Evolutionary conservation across 2,797 vertebrate species (phyloP).

Genomic region (Crocidura indochinensis): DNA sequence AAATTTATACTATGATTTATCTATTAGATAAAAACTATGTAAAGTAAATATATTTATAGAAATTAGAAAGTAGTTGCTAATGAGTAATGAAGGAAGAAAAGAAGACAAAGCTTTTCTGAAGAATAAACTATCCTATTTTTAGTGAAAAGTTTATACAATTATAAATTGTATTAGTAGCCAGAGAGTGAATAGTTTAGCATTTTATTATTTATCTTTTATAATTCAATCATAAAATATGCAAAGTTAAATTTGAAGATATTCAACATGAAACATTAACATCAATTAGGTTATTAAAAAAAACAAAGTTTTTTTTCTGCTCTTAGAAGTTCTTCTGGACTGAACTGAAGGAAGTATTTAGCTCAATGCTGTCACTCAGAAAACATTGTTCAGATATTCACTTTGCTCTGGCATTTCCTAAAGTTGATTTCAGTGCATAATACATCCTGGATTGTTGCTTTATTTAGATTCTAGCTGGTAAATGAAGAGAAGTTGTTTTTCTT

Average conservation of each 20-base stretch:
- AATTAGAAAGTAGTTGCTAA: constrained; percentile 12
- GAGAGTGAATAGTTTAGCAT: background rate
- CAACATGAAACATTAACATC: constrained; percentile 41
- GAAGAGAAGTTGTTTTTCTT: too few species aligned
- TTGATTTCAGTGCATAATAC: background rate
- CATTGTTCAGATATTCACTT: background rate
- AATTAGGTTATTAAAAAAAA: background rate
- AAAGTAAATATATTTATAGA: background rate
- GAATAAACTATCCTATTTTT: background rate
- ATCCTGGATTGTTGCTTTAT: constrained; percentile 8
- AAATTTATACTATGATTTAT: background rate
- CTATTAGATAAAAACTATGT: background rate
- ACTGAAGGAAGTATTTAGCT: background rate
- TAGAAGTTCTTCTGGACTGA: background rate
- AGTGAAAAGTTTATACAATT: background rate
- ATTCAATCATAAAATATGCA: background rate
- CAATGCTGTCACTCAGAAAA: background rate
- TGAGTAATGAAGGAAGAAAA: background rate
- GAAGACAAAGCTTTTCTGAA: background rate
- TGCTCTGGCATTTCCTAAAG: background rate
- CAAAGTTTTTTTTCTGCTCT: constrained; percentile 1
- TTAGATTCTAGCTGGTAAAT: background rate
- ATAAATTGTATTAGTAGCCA: background rate
- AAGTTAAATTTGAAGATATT: background rate
- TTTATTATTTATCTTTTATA: background rate